Evolutionary conservation across 2,113 vertebrate genomes (phyloP), one percentile per base, ranked within the genome.

Genomic region (Alouatta palliata): DNA sequence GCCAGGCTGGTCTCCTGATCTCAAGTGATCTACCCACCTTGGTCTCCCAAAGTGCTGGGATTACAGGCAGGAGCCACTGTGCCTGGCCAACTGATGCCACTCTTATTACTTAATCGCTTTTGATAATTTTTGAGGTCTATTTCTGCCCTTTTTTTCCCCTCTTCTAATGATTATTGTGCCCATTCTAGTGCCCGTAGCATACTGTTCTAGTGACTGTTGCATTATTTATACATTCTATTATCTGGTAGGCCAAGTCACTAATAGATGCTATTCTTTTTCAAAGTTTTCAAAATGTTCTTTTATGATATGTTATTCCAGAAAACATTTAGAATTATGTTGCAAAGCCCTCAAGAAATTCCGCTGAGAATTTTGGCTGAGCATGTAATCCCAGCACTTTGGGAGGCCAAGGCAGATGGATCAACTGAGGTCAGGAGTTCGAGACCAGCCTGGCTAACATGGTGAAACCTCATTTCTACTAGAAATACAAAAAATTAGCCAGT

Each of bases 201-300:
- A 93, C 45, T 88, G 79, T 93, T 83, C 73, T 54, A 52, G 56
- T n/a, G 73, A 56, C 73, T 95, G 27, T n/a, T 93, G 79, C 70
- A 93, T 96, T 95, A 91, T 95, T 97, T 77, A 96, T 93, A n/a
- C 6, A 14, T 88, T 93, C 80, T 75, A 66, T 91, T 91, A 86
- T 79, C 90, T 89, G 47, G 79, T 43, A 79, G 52, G 49, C 56
- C 61, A 56, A 90, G 56, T 91, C 92, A 93, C 86, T 14, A 6
- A 13, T 68, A 94, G 58, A 89, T 66, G 58, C 32, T 79, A 52
- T 93, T 77, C 43, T 91, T 95, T 96, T 79, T 77, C 88, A 61
- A 86, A 80, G 58, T 87, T 92, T 96, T 96, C 58, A 75, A 9
- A 68, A 52, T 14, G 90, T 89, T 68, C 81, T 47, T 47, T 89